These are phyloP conservation scores for Chromis chromis DNA, from an alignment of 2,797 vertebrate genomes.

Conservation along the genomic window DNA sequence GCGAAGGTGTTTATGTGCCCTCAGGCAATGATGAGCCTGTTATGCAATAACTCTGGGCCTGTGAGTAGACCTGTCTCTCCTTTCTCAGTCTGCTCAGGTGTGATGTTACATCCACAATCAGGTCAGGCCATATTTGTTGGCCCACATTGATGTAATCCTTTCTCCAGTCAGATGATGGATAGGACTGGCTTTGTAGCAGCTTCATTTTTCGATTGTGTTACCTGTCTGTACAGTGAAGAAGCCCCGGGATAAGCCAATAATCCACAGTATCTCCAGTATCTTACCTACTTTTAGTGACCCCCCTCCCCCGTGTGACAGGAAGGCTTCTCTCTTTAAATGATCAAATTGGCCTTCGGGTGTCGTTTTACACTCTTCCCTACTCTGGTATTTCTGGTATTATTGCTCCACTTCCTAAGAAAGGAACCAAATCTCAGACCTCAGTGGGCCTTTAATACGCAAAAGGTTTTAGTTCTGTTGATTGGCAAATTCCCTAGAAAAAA, in stretches of 20 bases:
- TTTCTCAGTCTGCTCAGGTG: conserved; percentile 44
- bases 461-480: background rate
- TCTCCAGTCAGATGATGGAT: conserved; percentile 55
- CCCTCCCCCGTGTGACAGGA: conserved; percentile 22
- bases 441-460: background rate
- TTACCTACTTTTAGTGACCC: conserved; percentile 53
- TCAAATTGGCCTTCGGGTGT: conserved; percentile 5
- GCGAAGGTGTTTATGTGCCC: conserved; percentile 35
- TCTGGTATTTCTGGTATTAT: conserved; percentile 34
- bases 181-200: conserved; percentile 53
- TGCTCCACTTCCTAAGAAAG: conserved; percentile 11
- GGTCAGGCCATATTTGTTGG: conserved; percentile 74
- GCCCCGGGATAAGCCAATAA: conserved; percentile 58
- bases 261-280: conserved; percentile 55
- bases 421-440: background rate
- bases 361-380: background rate
- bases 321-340: conserved; percentile 13
- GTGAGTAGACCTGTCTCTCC: conserved; percentile 11
- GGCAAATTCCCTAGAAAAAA: background rate
- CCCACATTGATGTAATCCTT: conserved; percentile 72
- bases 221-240: conserved; percentile 41
- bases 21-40: conserved; percentile 34
- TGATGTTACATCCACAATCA: conserved; percentile 72
- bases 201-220: conserved; percentile 67
- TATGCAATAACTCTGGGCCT: conserved; percentile 55